Evolutionary conservation across 2,888 invertebrate genomes (phyloP), one percentile per base, ranked within the genome.

Genomic region (Cryptocheilus praepositus): DNA sequence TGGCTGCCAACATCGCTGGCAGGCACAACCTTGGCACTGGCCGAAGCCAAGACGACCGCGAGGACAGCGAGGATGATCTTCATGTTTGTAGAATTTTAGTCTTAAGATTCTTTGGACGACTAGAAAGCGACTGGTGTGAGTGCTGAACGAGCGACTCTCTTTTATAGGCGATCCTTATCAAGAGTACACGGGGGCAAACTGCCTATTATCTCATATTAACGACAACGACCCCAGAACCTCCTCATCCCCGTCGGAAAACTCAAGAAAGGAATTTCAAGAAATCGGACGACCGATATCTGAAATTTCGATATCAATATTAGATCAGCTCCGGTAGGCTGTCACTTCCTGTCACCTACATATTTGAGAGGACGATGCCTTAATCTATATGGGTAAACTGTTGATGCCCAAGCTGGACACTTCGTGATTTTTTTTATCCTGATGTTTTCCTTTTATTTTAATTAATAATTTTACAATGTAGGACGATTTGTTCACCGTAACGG

Each of bases 81-180:
- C 84, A 84, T 84, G 51, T 67, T 75, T 16, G 21, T 13, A 46
- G 3, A 22, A 62, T 55, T 22, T 61, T 45, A 44, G 55, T 46
- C 46, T 61, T n/a, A 18, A 60, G 28, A 13, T 16, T 54, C n/a
- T 7, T 25, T 55, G 61, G 57, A 61, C 67, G 62, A 69, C 62
- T 62, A 61, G 70, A 70, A 74, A 73, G 67, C 75, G 73, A 85
- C 84, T 85, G 82, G 81, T 80, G 80, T 53, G 55, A 44, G 62
- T n/a, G 59, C 22, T 36, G 36, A 58, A 21, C 57, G 18, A 53
- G 62, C 51, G 52, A 66, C 67, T 74, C 62, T 66, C 81, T 81
- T 84, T 81, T 86, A 86, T 86, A 86, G 82, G 56, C 76, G 65
- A 80, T 73, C 70, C 80, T 85, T 86, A 86, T 86, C 85, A 52